phyloP scores from a whole-genome alignment of 2,888 invertebrate genomes.

The Candidula unifasciata region DNA sequence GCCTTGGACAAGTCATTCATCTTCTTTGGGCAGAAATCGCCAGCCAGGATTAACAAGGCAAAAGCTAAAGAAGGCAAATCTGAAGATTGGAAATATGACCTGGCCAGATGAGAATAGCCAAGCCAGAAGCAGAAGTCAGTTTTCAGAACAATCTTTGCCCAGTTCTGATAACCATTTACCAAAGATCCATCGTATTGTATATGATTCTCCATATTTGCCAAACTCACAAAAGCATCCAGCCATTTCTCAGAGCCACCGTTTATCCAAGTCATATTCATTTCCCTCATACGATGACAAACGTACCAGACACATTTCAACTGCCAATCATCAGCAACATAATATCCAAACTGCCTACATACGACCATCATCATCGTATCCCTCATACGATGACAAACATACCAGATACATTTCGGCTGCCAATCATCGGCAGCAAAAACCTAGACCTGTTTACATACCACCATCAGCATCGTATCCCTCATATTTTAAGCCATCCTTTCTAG shows the following conservation, averaged over 20 bases:
- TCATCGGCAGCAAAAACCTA: background rate
- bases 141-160: constrained; percentile 19
- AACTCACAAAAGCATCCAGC: background rate
- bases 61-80: background rate
- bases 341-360: background rate
- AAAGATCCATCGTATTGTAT: background rate
- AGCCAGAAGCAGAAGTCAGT: background rate
- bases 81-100: constrained; percentile 24
- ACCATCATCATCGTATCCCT: background rate
- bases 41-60: constrained; percentile 18
- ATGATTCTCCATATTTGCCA: background rate
- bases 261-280: constrained; percentile 37
- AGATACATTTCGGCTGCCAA: background rate
- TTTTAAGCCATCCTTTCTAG: background rate
- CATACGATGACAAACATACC: background rate
- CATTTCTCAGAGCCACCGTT: constrained; percentile 2
- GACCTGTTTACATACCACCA: background rate
- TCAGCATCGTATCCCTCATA: background rate
- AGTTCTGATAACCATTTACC: background rate
- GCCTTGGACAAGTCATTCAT: constrained; percentile 19
- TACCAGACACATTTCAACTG: background rate
- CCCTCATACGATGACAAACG: constrained; percentile 24
- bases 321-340: background rate
- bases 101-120: constrained; percentile 28
- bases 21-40: background rate